Evolutionary conservation across 2,888 invertebrate genomes (phyloP).

Genomic region (Polymixis lichenea): DNA sequence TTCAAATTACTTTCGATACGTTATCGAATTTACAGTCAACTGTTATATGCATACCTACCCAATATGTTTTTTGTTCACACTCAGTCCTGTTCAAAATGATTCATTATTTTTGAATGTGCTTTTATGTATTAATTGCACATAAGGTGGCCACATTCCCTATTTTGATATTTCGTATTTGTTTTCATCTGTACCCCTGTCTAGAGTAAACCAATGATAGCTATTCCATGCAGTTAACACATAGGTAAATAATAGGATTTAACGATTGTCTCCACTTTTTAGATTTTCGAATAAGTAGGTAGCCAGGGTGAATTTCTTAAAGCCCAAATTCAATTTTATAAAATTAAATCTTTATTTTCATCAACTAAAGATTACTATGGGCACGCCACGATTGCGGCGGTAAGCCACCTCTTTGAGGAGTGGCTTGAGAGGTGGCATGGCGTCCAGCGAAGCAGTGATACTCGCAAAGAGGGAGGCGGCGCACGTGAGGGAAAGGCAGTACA

Average conservation of each 20-base stretch:
- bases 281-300: background rate
- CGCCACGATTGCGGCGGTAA: no score
- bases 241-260: background rate
- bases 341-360: no score
- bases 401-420: no score
- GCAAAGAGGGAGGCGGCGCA: no score
- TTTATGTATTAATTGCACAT: conserved; percentile 21
- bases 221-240: background rate
- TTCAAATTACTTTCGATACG: background rate
- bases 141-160: background rate
- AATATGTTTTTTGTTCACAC: background rate
- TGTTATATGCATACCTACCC: background rate
- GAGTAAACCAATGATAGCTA: background rate
- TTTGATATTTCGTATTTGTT: background rate
- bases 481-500: no score
- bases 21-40: background rate
- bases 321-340: no score
- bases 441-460: no score
- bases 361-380: no score
- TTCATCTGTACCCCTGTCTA: background rate
- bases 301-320: no score
- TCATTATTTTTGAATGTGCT: conserved; percentile 5
- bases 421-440: no score
- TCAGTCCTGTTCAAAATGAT: conserved; percentile 1
- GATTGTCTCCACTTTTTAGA: background rate